Base-by-base conservation (phyloP, 2,797 vertebrate genomes). In the Delichon dasypus region DNA sequence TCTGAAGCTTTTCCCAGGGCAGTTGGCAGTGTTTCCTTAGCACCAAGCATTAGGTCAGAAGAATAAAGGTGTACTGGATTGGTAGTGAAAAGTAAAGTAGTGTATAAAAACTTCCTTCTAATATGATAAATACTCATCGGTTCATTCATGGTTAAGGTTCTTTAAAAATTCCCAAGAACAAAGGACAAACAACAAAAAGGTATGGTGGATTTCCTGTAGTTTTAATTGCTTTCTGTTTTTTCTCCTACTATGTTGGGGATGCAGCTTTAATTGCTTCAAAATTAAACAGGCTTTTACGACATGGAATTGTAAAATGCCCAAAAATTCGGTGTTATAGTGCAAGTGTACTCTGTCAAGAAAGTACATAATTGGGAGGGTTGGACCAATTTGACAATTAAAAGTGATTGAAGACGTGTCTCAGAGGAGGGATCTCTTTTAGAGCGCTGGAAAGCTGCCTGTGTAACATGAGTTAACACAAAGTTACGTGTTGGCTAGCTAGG, bases 401-500 rank as follows among this genome's bases (percentile, higher is more conserved):
- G 29, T 8, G 34, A 51, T 22, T 13, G 45, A 74, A 57, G 57
- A 38, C 60, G 61, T 71, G 80, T 71, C 73, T 76, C 71, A 29
- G 60, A 71, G 66, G 82, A 88, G 29, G 47, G 16, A 26, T 67
- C 17, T 27, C 18, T 70, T 20, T 42, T 34, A 32, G 72, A 80
- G 20, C n/a, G 3, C 50, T 77, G 80, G 71, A 85, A 86, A 79
- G 8, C 61, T 74, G 83, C 60, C 80, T 48, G 11, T 34, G 21
- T 47, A 45, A 65, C 16, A 5, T 13, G 62, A 82, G 47, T 47
- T 61, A 42, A 36, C 61, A 23, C 54, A 9, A 62, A 72, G 42
- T 82, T 70, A 25, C 0, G 7, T 40, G 10, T 30, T 0, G 1
- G 18, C 8, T 26, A 91, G n/a, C 47, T 84, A 0, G 16, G n/a